Evolutionary conservation across 2,797 vertebrate species (phyloP), one percentile per base, ranked within the genome.

Genomic region (Onychomys torridus): DNA sequence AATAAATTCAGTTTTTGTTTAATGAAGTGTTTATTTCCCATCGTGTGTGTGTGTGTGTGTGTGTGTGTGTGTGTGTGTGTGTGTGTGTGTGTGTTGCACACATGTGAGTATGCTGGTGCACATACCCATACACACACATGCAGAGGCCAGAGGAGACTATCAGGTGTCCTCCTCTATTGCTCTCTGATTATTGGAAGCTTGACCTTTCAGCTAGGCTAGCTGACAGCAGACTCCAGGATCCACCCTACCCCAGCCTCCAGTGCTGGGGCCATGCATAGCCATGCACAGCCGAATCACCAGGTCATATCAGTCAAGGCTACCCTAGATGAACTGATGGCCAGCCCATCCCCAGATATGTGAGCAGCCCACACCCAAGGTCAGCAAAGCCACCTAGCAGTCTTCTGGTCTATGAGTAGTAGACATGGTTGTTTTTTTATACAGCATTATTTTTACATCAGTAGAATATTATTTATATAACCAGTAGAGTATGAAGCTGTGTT

Each of bases 1-100:
- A 91, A 27, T 32, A 84, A 91, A 75, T 81, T 84, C 32, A 40
- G 5, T 67, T 88, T 88, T 94, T 77, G 29, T 86, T 37, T 52
- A 52, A 29, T 65, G 57, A 87, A 23, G 29, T 85, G 37, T 82
- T 81, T 59, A n/a, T 82, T 12, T 85, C 3, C 17, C 6, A n/a
- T 79, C 17, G 32, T 55, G 2, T 55, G 49, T 55, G 77, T 52
- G 49, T 55, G 77, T 52, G 43, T 17, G 37, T 25, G 69, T 23
- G 10, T 40, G 19, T 29, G 40, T 29, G 40, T 14, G 37, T 73
- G 19, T 73, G 37, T 5, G 37, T 16, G 13, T 69, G 65, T 34
- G 67, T 73, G 19, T 73, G n/a, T 40, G 37, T 40, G 37, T 40
- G 71, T 46, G 40, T 46, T 76, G 19, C 37, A 75, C 8, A 27